Percentiles rank a stretch among this genome's conserved stretches.
Evolutionary conservation across 2,797 vertebrate genomes (phyloP).

Genomic region (Gorsachius magnificus): DNA sequence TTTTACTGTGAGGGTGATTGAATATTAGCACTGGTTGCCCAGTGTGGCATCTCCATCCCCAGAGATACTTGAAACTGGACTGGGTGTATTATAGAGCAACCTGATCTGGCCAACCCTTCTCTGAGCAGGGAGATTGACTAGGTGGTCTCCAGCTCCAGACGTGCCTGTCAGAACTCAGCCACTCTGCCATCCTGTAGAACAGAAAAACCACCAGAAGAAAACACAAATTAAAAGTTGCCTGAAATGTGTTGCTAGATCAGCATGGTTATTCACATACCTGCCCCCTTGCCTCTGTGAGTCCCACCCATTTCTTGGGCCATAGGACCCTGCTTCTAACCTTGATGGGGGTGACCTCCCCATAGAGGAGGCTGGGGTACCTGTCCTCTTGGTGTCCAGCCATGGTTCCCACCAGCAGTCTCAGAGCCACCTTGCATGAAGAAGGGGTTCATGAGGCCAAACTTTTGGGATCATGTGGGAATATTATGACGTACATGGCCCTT

Average conservation of each 20-base stretch:
- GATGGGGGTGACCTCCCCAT: neutral
- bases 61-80: neutral
- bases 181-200: neutral
- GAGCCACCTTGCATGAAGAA: neutral
- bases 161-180: neutral
- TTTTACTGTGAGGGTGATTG: neutral
- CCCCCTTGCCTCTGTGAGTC: fast-evolving
- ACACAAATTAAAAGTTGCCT: neutral
- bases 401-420: neutral
- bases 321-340: neutral
- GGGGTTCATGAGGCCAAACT: neutral
- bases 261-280: neutral
- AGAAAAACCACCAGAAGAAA: neutral
- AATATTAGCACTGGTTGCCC: neutral
- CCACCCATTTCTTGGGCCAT: neutral
- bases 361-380: neutral
- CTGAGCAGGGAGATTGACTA: neutral
- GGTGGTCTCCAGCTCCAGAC: neutral
- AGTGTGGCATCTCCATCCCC: neutral
- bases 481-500: neutral
- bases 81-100: neutral
- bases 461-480: neutral
- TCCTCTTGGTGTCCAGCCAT: neutral
- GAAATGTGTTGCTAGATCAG: neutral
- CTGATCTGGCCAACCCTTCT: neutral